These are phyloP conservation scores for Neotoma lepida DNA, from an alignment of 2,113 vertebrate genomes.

Conservation along the genomic window DNA sequence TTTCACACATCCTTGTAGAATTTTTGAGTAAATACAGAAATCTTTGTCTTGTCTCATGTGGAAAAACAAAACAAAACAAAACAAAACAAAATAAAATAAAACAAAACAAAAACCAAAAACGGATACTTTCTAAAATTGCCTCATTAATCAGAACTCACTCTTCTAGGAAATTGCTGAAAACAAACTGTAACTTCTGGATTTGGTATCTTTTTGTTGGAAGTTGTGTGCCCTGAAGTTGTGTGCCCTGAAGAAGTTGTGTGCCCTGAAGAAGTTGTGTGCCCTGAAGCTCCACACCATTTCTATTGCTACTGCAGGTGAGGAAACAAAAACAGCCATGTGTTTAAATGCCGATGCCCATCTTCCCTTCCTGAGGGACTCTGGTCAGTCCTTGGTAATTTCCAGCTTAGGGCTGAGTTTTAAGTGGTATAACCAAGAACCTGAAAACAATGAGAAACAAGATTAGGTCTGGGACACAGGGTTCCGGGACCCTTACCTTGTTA, in stretches of 20 bases:
- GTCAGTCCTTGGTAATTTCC: background rate
- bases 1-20: conserved; percentile 7
- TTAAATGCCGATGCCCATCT: background rate
- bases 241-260: background rate
- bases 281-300: background rate
- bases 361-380: conserved; percentile 15
- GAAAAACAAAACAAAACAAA: conserved; percentile 38
- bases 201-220: background rate
- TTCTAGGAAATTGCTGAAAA: background rate
- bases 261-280: background rate
- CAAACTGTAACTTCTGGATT: background rate
- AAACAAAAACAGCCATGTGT: background rate
- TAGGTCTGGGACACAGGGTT: background rate
- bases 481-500: background rate
- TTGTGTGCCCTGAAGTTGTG: background rate
- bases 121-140: background rate
- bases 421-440: background rate
- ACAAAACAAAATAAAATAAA: conserved; percentile 40
- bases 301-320: background rate
- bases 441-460: background rate
- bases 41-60: background rate
- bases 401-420: background rate
- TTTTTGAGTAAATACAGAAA: conserved; percentile 1
- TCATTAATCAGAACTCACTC: background rate
- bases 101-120: conserved; percentile 30